A percentile compares a stretch with the other conserved stretches of the same genome.
These are phyloP conservation scores for Nezara viridula DNA, from an alignment of 2,888 invertebrate genomes.

Conservation along the genomic window DNA sequence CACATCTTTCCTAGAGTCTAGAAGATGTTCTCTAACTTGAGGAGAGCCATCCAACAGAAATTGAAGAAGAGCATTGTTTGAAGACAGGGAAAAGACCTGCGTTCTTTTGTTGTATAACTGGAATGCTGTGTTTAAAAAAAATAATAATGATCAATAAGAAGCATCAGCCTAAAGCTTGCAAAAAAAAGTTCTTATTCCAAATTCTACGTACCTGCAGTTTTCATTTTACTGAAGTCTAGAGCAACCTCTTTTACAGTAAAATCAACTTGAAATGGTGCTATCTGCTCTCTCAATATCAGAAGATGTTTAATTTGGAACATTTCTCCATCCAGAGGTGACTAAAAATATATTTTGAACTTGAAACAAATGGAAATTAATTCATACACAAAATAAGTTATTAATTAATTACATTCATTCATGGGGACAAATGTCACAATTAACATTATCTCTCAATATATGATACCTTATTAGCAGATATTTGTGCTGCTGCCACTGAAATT, in stretches of 20 bases:
- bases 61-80: slow-evolving; percentile 93
- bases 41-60: slow-evolving; percentile 94
- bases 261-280: slow-evolving; percentile 97
- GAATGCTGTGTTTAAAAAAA: slow-evolving; percentile 68
- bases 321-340: slow-evolving; percentile 90
- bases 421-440: no score
- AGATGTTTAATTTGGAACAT: slow-evolving; percentile 99
- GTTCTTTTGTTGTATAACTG: slow-evolving; percentile 77
- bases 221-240: slow-evolving; percentile 93
- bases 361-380: neutral
- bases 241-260: slow-evolving; percentile 93
- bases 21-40: slow-evolving; percentile 87
- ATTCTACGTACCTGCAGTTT: slow-evolving; percentile 77
- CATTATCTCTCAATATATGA: no score
- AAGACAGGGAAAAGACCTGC: slow-evolving; percentile 87
- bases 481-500: slow-evolving; percentile 83
- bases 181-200: neutral
- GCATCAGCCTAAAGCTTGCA: neutral
- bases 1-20: slow-evolving; percentile 96
- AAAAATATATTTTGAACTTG: slow-evolving; percentile 65
- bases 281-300: slow-evolving; percentile 95
- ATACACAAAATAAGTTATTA: neutral
- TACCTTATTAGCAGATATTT: slow-evolving; percentile 83
- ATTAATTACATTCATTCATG: no score
- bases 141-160: neutral